Base-by-base conservation (phyloP, 92 coral and sea anemone genomes). In the Phenganax stokvisi region DNA sequence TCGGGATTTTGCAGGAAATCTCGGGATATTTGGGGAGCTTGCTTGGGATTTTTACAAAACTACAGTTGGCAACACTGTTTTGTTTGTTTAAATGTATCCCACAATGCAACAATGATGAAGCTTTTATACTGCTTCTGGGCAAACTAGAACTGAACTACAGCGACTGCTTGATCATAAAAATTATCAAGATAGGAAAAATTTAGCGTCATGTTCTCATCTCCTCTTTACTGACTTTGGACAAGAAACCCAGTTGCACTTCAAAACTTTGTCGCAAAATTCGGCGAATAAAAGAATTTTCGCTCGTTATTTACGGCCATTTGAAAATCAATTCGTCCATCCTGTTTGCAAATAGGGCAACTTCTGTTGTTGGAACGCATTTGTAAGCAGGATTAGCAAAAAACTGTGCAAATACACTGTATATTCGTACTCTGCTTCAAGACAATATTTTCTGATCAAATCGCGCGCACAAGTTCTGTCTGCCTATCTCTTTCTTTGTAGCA, bases 81-180 rank as follows among this genome's bases (percentile, higher is more conserved):
- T 76, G 81, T 59, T 76, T 76, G 57, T 76, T 76, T 60, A 76
- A 30, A 30, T 12, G 56, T 29, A 20, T 76, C 81, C 81, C 81
- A 37, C 81, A 59, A 76, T 0, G 81, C 27, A 25, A 44, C 51
- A 64, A 57, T 20, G 12, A 76, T 76, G 69, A 76, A 76, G 12
- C 56, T 64, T 76, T 59, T 12, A 0, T 57, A 57, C 57, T 54
- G 54, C 57, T 57, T 57, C 29, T 68, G 73, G 6, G 73, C 73
- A 68, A 68, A 37, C 15, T 68, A 54, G 13, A 52, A 10, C 16
- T 15, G 37, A 13, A 15, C 10, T 30, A 69, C 31, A 30, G 16
- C 20, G 60, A 52, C 60, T 58, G 77, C 51, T 58, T 73, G 54
- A 68, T 68, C 73, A 68, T 17, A 68, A 30, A n/a, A 30, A 30